Base-by-base conservation (phyloP, 2,797 vertebrate species). In the Rhincodon typus region DNA sequence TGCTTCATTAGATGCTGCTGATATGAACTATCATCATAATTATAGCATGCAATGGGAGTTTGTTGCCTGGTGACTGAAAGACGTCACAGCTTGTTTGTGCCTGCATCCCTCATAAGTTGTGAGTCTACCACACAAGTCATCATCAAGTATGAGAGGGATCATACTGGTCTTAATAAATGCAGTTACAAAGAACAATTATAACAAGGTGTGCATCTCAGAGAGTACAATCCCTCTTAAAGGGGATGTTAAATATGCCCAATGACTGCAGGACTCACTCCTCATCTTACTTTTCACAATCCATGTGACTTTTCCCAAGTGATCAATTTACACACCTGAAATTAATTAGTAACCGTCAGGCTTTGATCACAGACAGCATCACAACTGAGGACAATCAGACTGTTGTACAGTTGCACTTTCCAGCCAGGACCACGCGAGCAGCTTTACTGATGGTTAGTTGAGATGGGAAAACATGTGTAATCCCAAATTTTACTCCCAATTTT, bases 1-100 rank as follows among this genome's bases (percentile, higher is more conserved):
- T 72, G 67, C 69, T 94, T 95, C 94, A 95, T 95, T 72, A 57
- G 46, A 77, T 53, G 25, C 70, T 57, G 94, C 70, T 34, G 94
- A 77, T 74, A 74, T 53, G 53, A 95, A 77, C 94, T 95, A 72
- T 95, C 69, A 74, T 70, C 42, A 30, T 6, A 53, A 77, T 74
- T 74, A 77, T 72, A 57, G 70, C 38, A 77, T 74, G 70, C 15
- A 72, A 30, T 77, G 70, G 13, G 70, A 77, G 27, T 21, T 94
- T 74, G 69, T 72, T 95, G 69, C 70, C 94, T n/a, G 34, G 94
- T 17, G 4, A 77, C 69, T 34, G 57, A 82, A 95, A 74, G 42
- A 53, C 17, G 42, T 77, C 25, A 95, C 38, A 77, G 46, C 46
- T 77, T 72, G 30, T 53, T 95, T 53, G 46, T 38, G 46, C 94